These are phyloP conservation scores for Cataglyphis cursor DNA, from an alignment of 2,888 invertebrate genomes.

Conservation along the genomic window DNA sequence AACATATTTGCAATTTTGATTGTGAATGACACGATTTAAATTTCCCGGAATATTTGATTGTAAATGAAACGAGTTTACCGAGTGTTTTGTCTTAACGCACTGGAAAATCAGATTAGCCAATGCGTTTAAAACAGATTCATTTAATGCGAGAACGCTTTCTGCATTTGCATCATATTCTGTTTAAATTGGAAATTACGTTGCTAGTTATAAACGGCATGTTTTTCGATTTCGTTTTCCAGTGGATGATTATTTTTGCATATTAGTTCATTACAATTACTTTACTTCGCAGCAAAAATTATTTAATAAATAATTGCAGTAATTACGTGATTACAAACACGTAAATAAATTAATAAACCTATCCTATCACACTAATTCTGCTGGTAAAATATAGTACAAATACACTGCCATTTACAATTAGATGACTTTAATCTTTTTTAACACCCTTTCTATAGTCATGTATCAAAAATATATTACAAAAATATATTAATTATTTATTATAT, in stretches of 20 bases:
- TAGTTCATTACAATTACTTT: constrained; percentile 3
- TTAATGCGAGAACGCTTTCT: constrained; percentile 30
- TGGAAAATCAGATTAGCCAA: constrained; percentile 48
- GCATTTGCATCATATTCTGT: constrained; percentile 40
- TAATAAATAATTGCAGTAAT: background rate
- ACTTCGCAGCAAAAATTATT: constrained; percentile 4
- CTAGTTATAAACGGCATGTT: constrained; percentile 33
- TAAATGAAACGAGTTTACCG: constrained; percentile 29
- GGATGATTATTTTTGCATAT: constrained; percentile 41
- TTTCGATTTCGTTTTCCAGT: constrained; percentile 29
- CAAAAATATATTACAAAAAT: constrained; percentile 36
- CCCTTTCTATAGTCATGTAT: background rate
- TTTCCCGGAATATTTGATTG: background rate
- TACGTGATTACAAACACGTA: background rate
- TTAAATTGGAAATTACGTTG: constrained; percentile 49
- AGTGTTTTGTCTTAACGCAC: constrained; percentile 37
- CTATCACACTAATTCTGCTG: background rate
- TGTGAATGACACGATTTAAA: constrained; percentile 26
- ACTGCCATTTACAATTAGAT: too few relatives aligned
- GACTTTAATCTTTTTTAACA: too few relatives aligned
- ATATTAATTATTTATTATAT: background rate
- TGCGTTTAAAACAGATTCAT: constrained; percentile 34
- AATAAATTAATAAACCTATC: background rate
- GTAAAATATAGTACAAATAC: constrained; percentile 3
- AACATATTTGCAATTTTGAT: constrained; percentile 43